Conservation (phyloP, 2,113 vertebrate species). For the Leucosticte australis region DNA sequence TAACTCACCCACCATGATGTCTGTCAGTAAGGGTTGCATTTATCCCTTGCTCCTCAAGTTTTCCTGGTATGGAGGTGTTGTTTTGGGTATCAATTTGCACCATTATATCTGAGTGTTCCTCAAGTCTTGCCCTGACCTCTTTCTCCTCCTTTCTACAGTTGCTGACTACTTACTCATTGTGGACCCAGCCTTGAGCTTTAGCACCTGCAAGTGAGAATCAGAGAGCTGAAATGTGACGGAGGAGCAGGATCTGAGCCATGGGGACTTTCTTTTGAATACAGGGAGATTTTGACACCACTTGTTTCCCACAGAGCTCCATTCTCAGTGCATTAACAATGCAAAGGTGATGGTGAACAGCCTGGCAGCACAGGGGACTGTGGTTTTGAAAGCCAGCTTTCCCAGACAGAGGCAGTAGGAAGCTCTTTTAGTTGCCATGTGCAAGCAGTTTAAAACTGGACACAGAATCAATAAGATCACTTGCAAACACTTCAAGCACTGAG, state of each 20-base stretch:
- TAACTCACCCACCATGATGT: neutral
- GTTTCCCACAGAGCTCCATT: neutral
- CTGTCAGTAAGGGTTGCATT: neutral
- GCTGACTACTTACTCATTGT: neutral
- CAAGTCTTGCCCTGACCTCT: neutral
- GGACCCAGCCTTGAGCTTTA: neutral
- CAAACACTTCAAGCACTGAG: neutral
- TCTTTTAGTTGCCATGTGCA: neutral
- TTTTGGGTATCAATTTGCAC: neutral
- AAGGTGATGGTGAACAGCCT: neutral
- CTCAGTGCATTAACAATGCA: neutral
- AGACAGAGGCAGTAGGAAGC: neutral
- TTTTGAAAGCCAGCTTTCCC: neutral
- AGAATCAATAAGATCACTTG: neutral
- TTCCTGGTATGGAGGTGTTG: neutral
- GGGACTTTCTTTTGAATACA: neutral
- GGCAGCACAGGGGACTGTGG: accelerated
- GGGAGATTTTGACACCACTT: neutral
- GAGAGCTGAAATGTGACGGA: neutral
- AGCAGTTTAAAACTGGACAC: neutral
- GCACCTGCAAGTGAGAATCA: neutral
- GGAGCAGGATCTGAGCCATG: neutral
- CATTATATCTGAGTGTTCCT: neutral
- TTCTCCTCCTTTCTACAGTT: neutral
- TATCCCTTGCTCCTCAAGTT: neutral